Evolutionary conservation across 2,888 invertebrate species (phyloP), one percentile per base, ranked within the genome.

Genomic region (Azorinus chamasolen): DNA sequence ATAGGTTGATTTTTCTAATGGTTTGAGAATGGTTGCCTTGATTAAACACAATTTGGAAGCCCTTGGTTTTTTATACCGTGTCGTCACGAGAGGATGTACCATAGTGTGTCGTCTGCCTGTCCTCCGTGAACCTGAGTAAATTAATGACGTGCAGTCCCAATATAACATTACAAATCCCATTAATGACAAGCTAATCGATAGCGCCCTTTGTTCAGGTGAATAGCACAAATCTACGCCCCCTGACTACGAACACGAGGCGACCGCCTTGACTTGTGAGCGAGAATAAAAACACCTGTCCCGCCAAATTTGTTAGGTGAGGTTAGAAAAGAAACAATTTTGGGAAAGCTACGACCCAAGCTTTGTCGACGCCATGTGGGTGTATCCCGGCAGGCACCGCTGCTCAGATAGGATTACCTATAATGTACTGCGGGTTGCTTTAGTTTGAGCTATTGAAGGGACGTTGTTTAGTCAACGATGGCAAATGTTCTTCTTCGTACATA

Each of bases 251-350:
- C 32, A 32, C 43, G 22, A 43, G 57, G 63, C 72, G 77, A 68
- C 64, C 64, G 58, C 63, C 27, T 48, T 43, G 46, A 58, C 55
- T 50, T 32, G 32, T 32, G 62, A 41, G 64, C 63, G 68, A 55
- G 37, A 71, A 70, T 63, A 57, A 32, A 79, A 68, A 71, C 79
- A 79, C 79, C 79, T 79, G 79, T 46, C 71, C 63, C 43, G 75
- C 48, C 20, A 65, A 53, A n/a, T 66, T 64, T 79, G 51, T 54
- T 62, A 63, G 53, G 75, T 37, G 53, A 71, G 75, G 68, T 50
- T 64, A 70, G 70, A 79, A 79, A 79, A 62, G 58, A 66, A 62
- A 64, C 72, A 71, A 63, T 63, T 78, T 66, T 48, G 41, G 50
- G 18, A 48, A 45, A 45, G 22, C 43, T 20, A 39, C 43, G 57